Evolutionary conservation across 2,888 invertebrate species (phyloP), one percentile per base, ranked within the genome.

Genomic region (Lysandra coridon): DNA sequence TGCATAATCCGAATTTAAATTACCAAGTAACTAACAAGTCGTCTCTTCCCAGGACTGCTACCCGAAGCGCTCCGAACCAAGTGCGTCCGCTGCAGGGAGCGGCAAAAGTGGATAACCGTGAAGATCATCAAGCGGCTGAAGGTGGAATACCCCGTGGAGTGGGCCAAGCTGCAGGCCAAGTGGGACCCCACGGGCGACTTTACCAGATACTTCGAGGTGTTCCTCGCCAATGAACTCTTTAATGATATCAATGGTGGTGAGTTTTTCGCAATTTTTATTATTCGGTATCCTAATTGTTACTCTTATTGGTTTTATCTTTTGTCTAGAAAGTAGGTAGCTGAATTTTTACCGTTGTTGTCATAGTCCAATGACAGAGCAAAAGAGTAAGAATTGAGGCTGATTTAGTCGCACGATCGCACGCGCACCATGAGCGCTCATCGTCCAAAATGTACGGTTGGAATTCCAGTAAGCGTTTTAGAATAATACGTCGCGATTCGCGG

Each of bases 181-280:
- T 97, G 96, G 93, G 97, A 97, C 87, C 97, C 97, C 4, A 95
- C 96, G 14, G 97, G 97, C 0, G 95, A 96, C 87, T 93, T 94
- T 85, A 95, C 95, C 1, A 87, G 92, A 81, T 94, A 92, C 86
- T 94, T 94, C 84, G 94, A 94, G 80, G 91, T 90, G 82, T 91
- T 87, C 82, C 85, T 94, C 0, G 89, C 90, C 1, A 93, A 92
- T 80, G 93, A 93, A 80, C 81, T 85, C 64, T 94, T 90, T 75
- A 93, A 93, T 80, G 87, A 86, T 1, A 92, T 93, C 78, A 87
- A 88, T 79, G 90, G 92, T 78, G 91, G 92, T 93, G 83, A 88
- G 86, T 83, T 60, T 78, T 44, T 49, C 2, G 10, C 10, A 49
- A 49, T 49, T 10, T 49, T 7, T 49, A 49, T 49, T 10, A 12